Evolutionary conservation across 2,113 vertebrate genomes (phyloP), one percentile per base, ranked within the genome.

Genomic region (Perca flavescens): DNA sequence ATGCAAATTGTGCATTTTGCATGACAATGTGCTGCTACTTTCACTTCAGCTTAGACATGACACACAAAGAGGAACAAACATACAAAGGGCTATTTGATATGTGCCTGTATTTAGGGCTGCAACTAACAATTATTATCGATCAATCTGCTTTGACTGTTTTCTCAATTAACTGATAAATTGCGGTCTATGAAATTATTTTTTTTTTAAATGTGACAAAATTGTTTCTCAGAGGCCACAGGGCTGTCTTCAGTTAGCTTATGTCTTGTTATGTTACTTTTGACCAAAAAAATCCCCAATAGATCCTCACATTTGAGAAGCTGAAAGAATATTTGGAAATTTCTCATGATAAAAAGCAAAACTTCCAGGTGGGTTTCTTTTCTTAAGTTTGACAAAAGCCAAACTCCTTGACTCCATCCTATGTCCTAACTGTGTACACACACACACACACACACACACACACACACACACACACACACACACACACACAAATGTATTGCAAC

Each of bases 41-140:
- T 89, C 83, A 89, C 83, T 93, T 93, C 89, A 88, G 14, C 86
- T 85, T 14, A 69, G 56, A 82, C 49, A 16, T 7, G 25, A 84
- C 46, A 69, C 63, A 71, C 11, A 14, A 15, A 21, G 22, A 36
- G n/a, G 36, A 71, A 78, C 47, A 22, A 46, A 84, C 40, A 75
- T 47, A 65, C 28, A 43, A 57, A 21, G 54, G 31, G 14, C 40
- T 9, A n/a, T 49, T 10, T 47, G 12, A 40, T 62, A 12, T 13
- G 9, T 28, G 4, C 25, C 3, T n/a, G 34, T 34, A 61, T 34
- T 25, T 14, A 36, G 34, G 17, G 43, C 13, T 50, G 25, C 2
- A 21, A 1, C 46, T 19, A 57, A 21, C 0, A 19, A 31, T 52
- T 14, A 64, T 5, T 50, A 63, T 34, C 17, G 5, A n/a, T 21